A percentile compares a stretch with the other conserved stretches of the same genome.
Evolutionary conservation across 1,140 invertebrate genomes (phyloP).

Genomic region (Aleiodes sp.): DNA sequence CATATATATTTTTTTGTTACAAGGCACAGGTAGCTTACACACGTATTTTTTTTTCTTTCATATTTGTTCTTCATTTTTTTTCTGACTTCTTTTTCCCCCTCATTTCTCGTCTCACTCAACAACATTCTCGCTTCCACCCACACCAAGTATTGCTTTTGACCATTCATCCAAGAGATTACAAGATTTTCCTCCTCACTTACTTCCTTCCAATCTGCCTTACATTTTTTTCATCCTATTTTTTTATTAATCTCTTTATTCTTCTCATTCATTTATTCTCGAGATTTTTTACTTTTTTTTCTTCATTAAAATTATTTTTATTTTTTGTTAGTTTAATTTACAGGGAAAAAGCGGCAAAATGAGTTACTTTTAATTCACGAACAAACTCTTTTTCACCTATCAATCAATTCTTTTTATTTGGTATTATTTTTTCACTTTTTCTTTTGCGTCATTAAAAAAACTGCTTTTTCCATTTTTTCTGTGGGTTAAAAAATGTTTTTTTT

Average conservation of each 20-base stretch:
- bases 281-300: neutral
- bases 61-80: conserved; percentile 32
- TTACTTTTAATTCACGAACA: no score
- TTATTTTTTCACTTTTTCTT: no score
- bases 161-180: conserved; percentile 29
- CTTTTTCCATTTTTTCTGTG: no score
- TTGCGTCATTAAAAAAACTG: no score
- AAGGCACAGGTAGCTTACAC: conserved; percentile 67
- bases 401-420: no score
- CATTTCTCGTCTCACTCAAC: conserved; percentile 35
- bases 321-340: no score
- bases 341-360: no score
- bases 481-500: no score
- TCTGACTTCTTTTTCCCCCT: conserved; percentile 30
- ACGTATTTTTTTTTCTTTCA: conserved; percentile 45
- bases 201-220: conserved; percentile 11
- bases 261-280: neutral
- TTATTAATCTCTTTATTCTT: neutral
- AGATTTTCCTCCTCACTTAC: conserved; percentile 21
- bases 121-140: neutral
- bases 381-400: no score
- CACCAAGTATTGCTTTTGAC: conserved; percentile 27
- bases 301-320: conserved; percentile 31
- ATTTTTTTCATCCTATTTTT: conserved; percentile 17
- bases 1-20: conserved; percentile 54